phyloP scores from a whole-genome alignment of 2,113 vertebrate species.

The Dasyprocta punctata region DNA sequence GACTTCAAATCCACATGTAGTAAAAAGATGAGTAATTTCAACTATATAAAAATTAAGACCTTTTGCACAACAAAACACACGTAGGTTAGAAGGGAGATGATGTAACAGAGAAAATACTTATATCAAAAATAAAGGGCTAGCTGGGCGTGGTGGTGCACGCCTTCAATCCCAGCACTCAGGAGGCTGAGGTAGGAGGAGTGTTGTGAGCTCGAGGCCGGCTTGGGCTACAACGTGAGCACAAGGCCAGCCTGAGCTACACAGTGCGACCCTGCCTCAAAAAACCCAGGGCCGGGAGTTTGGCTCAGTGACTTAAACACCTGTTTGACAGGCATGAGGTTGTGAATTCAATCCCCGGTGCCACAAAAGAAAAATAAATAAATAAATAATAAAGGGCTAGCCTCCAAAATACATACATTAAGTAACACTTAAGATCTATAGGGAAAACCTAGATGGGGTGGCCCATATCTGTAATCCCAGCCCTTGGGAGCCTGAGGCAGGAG shows the following conservation, averaged over 20 bases:
- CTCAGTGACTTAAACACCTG: too few species aligned
- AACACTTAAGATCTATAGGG: background rate
- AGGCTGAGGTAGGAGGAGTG: too few species aligned
- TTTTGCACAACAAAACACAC: background rate
- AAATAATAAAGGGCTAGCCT: background rate
- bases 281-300: too few species aligned
- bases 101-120: conserved; percentile 15
- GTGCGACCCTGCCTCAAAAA: too few species aligned
- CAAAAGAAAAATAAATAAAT: conserved; percentile 9
- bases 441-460: background rate
- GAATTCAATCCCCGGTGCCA: too few species aligned
- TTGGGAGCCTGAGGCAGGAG: background rate
- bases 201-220: too few species aligned
- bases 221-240: too few species aligned
- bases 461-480: background rate
- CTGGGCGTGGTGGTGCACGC: too few species aligned
- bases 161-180: too few species aligned
- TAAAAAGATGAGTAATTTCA: background rate
- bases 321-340: too few species aligned
- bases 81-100: background rate
- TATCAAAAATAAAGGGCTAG: background rate
- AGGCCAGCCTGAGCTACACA: too few species aligned
- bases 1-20: background rate
- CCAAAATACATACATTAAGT: background rate
- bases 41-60: conserved; percentile 40